Percentiles rank a stretch among this genome's conserved stretches.
phyloP scores from a whole-genome alignment of 2,888 invertebrate genomes.

The Nesidiocoris tenuis region DNA sequence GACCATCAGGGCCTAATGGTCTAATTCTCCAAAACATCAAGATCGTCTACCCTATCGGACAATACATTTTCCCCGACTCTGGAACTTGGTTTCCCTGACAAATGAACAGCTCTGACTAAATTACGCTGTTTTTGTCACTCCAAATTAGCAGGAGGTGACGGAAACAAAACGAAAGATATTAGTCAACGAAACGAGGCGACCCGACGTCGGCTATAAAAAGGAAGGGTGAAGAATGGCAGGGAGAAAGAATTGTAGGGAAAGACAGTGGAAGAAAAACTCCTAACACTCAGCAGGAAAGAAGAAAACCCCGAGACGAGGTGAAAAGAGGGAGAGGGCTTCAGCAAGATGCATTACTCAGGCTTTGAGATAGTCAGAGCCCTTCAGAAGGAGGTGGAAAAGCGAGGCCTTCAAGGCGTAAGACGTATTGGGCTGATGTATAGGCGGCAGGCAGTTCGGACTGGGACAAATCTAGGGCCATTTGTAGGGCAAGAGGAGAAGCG shows the following conservation, averaged over 20 bases:
- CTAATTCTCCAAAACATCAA: too few species aligned
- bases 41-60: too few species aligned
- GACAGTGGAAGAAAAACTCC: slow-evolving; percentile 15
- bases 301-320: slow-evolving; percentile 7
- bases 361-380: slow-evolving; percentile 40
- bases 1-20: too few species aligned
- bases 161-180: slow-evolving; percentile 21
- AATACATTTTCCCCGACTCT: too few species aligned
- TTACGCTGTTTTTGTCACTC: slow-evolving; percentile 34
- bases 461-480: slow-evolving; percentile 35
- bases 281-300: slow-evolving; percentile 2
- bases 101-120: slow-evolving; percentile 5
- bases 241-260: not conserved
- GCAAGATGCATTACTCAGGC: slow-evolving; percentile 40
- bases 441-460: slow-evolving; percentile 16
- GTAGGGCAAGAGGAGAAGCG: slow-evolving; percentile 31
- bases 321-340: slow-evolving; percentile 12
- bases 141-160: slow-evolving; percentile 25
- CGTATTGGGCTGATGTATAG: slow-evolving; percentile 36
- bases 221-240: not conserved
- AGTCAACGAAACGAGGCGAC: slow-evolving; percentile 2
- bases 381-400: not conserved
- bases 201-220: not conserved
- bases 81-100: not conserved
- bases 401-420: slow-evolving; percentile 23